Conservation (phyloP, 2,113 vertebrate species). For the Notothenia rossii region DNA sequence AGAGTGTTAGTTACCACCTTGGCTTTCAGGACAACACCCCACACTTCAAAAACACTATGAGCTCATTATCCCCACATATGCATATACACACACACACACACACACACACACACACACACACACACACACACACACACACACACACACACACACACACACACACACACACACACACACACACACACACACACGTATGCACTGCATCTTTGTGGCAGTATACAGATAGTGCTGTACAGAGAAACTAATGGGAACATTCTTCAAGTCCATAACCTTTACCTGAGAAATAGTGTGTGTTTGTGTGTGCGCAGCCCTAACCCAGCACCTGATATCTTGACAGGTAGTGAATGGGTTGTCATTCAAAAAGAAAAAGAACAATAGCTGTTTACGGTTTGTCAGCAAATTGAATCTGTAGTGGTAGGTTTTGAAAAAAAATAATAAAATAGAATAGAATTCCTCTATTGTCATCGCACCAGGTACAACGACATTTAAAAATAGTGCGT, state of each 20-base stretch:
- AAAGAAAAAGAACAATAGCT: no score
- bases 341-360: constrained; percentile 63
- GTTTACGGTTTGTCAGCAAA: no score
- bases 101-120: not conserved
- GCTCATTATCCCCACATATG: constrained; percentile 64
- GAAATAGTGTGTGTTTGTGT: constrained; percentile 22
- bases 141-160: constrained; percentile 11
- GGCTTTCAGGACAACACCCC: constrained; percentile 52
- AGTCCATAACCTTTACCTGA: constrained; percentile 71
- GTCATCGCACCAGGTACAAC: no score
- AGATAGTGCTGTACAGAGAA: constrained; percentile 58
- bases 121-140: constrained; percentile 10
- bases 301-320: constrained; percentile 6
- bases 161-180: not conserved
- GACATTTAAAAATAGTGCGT: no score
- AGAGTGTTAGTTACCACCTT: constrained; percentile 66
- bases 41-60: constrained; percentile 37
- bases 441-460: no score
- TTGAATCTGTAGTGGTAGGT: no score
- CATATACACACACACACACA: constrained; percentile 14
- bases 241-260: constrained; percentile 76
- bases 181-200: constrained; percentile 10
- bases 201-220: constrained; percentile 38
- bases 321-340: constrained; percentile 49
- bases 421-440: no score